Base-by-base conservation (phyloP, 2,888 invertebrate genomes). In the Lasioglossum calceatum region DNA sequence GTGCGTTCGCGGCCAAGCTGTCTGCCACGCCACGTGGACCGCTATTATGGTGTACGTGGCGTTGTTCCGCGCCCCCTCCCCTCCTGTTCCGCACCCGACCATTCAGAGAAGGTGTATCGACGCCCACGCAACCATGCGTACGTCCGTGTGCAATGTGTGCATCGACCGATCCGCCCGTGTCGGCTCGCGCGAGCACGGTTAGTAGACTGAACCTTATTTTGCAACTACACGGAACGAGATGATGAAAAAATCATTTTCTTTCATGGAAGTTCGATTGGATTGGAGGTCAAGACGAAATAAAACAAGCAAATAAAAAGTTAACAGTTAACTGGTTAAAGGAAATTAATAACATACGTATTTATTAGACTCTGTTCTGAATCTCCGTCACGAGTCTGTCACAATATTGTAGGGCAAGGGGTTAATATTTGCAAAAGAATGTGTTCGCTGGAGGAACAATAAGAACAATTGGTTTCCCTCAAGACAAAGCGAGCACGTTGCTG, bases 1-100 rank as follows among this genome's bases (percentile, higher is more conserved):
- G 92, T 92, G 91, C 92, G 87, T 91, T 82, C 86, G 81, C 81
- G 84, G 87, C 83, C 86, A 84, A 82, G 71, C 84, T 73, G 85
- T 80, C 77, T 81, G 80, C 82, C 82, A 72, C 78, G 81, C 91
- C 90, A 89, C 90, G 88, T 86, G 86, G 85, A 80, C 74, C 77
- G 82, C 83, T 84, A 82, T 81, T 84, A 82, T 54, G 58, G 72
- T 76, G 72, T 83, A 80, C 71, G 77, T 27, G 82, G 47, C 77
- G 83, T 58, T 77, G 80, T 67, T 77, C 42, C 39, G 76, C 47
- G 23, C 23, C 54, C 23, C 54, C 54, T 8, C 23, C 54, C 78
- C 74, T n/a, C 81, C 77, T 39, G 83, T 79, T n/a, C 84, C 78
- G 78, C 70, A 79, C 72, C 61, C 47, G 50, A 77, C 77, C 70